Percentiles rank a stretch among this genome's conserved stretches.
These are phyloP conservation scores for Chrysopilus asiliformis DNA, from an alignment of 2,888 invertebrate genomes.

Conservation along the genomic window DNA sequence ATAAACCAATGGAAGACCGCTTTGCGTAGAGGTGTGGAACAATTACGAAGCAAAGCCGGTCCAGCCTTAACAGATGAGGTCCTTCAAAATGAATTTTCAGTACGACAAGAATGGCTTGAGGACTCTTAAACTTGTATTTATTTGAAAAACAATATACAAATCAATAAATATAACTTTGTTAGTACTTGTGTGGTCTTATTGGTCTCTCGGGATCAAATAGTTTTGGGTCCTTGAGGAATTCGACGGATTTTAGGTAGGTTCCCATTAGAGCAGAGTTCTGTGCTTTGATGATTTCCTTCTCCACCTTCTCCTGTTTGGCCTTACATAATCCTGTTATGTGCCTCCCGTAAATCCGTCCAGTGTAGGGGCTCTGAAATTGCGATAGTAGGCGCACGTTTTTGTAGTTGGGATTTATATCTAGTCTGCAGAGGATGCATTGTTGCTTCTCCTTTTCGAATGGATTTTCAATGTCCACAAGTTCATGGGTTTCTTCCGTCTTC, in stretches of 20 bases:
- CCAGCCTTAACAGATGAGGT: no score
- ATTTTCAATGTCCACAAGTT: slow-evolving; percentile 50
- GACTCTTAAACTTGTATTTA: no score
- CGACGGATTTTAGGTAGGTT: slow-evolving; percentile 61
- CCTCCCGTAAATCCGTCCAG: slow-evolving; percentile 80
- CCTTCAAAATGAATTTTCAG: no score
- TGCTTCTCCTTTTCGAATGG: slow-evolving; percentile 63
- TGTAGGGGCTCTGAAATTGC: slow-evolving; percentile 92
- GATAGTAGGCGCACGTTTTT: slow-evolving; percentile 85
- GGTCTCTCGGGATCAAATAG: slow-evolving; percentile 83
- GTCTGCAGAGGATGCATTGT: slow-evolving; percentile 70
- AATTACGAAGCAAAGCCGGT: no score
- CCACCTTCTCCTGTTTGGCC: slow-evolving; percentile 60
- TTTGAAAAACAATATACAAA: no score
- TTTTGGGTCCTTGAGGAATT: slow-evolving; percentile 74
- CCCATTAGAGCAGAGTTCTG: slow-evolving; percentile 74
- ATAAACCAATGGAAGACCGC: background rate
- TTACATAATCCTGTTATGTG: slow-evolving; percentile 90
- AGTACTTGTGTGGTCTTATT: slow-evolving; percentile 64
- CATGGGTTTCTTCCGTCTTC: slow-evolving; percentile 19
- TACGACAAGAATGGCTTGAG: no score
- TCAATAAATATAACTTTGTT: slow-evolving; percentile 19
- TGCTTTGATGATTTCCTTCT: slow-evolving; percentile 59
- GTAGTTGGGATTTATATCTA: slow-evolving; percentile 70
- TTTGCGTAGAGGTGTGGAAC: background rate